Evolutionary conservation across 1,140 invertebrate genomes (phyloP), one percentile per base, ranked within the genome.

Genomic region (Cyclina sinensis): DNA sequence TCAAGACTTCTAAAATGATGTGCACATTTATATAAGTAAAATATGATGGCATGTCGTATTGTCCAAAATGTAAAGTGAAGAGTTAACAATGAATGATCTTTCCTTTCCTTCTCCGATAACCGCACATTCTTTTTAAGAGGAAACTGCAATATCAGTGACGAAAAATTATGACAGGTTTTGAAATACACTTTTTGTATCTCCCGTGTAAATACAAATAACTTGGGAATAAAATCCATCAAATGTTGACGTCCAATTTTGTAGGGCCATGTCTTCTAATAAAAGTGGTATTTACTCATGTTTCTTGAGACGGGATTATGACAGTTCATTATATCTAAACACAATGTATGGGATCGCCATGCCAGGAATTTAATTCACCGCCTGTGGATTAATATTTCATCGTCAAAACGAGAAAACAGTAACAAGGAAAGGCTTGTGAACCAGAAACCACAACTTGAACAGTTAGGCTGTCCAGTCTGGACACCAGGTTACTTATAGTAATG

Each of bases 321-420:
- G 30, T 70, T 70, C 65, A 70, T 70, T 70, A 70, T 70, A 70
- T 70, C 32, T 32, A 70, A 70, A 39, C 35, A 70, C 65, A 70
- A 70, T 70, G 35, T 70, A 70, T 70, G 65, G 30, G 65, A 70
- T 70, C 65, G 30, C 24, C 24, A n/a, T 70, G 65, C n/a, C 65
- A 39, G 65, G 65, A 70, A 70, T 70, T 70, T 70, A 70, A 70
- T 70, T 70, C 65, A 70, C 12, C 39, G 35, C 16, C 65, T 37
- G 7, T 7, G 65, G n/a, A 39, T 70, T 39, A 70, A 70, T 70
- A 70, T 70, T 54, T 54, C 51, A 54, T 54, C 51, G n/a, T n/a
- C n/a, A n/a, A n/a, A n/a, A n/a, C n/a, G n/a, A n/a, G n/a, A n/a
- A n/a, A n/a, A n/a, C n/a, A n/a, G n/a, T n/a, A n/a, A n/a, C n/a